Base-by-base conservation (phyloP, 2,888 invertebrate species). In the Lottia gigantea region DNA sequence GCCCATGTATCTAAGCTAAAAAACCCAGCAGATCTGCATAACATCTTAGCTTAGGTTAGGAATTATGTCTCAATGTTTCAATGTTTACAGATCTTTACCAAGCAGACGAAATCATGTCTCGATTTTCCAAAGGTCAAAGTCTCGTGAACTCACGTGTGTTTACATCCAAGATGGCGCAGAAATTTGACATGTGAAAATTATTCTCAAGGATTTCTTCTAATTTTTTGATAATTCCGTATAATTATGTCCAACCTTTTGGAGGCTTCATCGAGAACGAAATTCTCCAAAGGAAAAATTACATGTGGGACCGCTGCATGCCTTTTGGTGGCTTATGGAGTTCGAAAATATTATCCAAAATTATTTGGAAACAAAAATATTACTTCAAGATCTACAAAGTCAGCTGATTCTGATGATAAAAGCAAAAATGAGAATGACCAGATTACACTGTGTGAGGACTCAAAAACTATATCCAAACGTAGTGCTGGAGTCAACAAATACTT, bases 401-500 rank as follows among this genome's bases (percentile, higher is more conserved):
- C 61, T 14, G 15, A 40, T 47, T 64, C 46, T 6, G 8, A 14
- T 19, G 55, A 23, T 49, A 16, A 47, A 40, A 19, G 40, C 15
- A 26, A 62, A 46, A 66, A 46, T 19, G 14, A 66, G 19, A 19
- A 19, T 46, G 6, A 23, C n/a, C n/a, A 26, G 55, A 11, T 26
- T 16, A 11, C 55, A 26, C 7, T 62, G 11, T 16, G 12, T 45
- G 61, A n/a, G 47, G 64, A 12, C 16, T 12, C 62, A 19, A 23
- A n/a, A 64, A 62, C 66, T 26, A 66, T 70, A 25, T 76, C 72
- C 23, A 80, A 78, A 70, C 46, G 73, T 16, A 74, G 74, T 19
- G 85, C 86, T 16, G 83, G 86, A n/a, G 86, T 90, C 16, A 89
- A 90, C 79, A 85, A 83, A 74, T 83, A 87, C n/a, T 91, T 91